phyloP scores from a whole-genome alignment of 2,113 vertebrate species.

The Grammomys surdaster region DNA sequence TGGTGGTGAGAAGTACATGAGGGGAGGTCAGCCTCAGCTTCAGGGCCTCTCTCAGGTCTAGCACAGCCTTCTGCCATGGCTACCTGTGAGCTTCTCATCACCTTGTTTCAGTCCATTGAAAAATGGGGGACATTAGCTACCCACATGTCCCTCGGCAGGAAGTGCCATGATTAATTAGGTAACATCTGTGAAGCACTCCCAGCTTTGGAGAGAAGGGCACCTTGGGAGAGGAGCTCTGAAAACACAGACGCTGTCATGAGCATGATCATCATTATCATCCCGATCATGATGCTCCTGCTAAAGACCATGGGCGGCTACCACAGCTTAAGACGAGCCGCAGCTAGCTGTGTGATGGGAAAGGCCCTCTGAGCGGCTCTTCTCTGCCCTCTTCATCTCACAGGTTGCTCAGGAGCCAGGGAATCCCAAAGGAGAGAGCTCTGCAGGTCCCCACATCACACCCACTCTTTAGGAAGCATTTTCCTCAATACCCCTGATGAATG shows the following conservation, averaged over 20 bases:
- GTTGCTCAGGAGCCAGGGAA: rapidly evolving
- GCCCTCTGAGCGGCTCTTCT: rapidly evolving
- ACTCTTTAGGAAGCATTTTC: neutral
- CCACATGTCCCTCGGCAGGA: neutral
- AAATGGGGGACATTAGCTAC: constrained; percentile 62
- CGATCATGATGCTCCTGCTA: neutral
- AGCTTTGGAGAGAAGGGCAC: constrained; percentile 63
- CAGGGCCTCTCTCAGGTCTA: neutral
- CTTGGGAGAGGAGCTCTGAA: constrained; percentile 64
- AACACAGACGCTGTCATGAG: neutral
- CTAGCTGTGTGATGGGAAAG: neutral
- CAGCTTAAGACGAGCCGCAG: neutral
- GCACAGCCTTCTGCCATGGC: rapidly evolving
- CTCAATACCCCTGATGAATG: no score
- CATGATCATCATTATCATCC: neutral
- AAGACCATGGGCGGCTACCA: neutral
- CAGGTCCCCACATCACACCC: neutral
- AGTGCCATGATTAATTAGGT: constrained; percentile 56
- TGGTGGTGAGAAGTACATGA: neutral
- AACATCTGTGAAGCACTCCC: constrained; percentile 61
- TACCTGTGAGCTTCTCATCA: neutral
- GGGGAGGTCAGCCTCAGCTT: neutral
- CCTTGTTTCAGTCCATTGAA: constrained; percentile 51
- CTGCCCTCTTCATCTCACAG: neutral
- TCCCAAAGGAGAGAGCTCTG: rapidly evolving